These are phyloP conservation scores for Drosophila mojavensis DNA, from an alignment of 1,140 invertebrate genomes.

Conservation along the genomic window DNA sequence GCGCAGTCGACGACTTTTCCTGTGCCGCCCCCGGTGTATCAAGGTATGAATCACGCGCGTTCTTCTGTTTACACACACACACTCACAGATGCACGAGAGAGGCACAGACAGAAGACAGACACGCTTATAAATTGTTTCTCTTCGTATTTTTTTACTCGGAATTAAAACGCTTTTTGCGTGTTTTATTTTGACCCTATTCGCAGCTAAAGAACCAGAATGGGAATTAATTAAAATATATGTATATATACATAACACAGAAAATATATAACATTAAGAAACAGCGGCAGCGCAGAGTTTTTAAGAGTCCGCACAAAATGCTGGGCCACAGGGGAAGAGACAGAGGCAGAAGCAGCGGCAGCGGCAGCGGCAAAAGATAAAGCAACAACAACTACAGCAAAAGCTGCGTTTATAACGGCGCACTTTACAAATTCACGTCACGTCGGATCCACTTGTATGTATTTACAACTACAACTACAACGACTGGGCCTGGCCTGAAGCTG, in stretches of 20 bases:
- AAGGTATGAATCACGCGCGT: constrained; percentile 75
- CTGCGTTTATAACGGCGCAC: constrained; percentile 44
- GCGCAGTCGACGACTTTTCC: constrained; percentile 33
- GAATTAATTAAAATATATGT: constrained; percentile 53
- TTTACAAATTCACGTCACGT: constrained; percentile 76
- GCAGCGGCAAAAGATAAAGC: constrained; percentile 25
- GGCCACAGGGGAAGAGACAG: constrained; percentile 12
- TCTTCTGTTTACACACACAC: constrained; percentile 53
- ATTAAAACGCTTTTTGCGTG: constrained; percentile 63
- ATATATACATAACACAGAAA: constrained; percentile 27
- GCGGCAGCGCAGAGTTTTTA: constrained; percentile 7
- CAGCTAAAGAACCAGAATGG: constrained; percentile 50
- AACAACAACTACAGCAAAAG: constrained; percentile 26
- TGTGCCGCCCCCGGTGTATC: constrained; percentile 33
- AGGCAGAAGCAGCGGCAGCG: constrained; percentile 32
- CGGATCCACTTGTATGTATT: constrained; percentile 22
- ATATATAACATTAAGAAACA: constrained; percentile 10
- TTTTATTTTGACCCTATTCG: constrained; percentile 80
- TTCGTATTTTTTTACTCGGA: constrained; percentile 46
- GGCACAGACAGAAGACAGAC: constrained; percentile 9
- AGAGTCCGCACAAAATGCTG: constrained; percentile 24
- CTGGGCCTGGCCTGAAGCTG: constrained; percentile 36
- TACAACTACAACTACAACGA: constrained; percentile 16
- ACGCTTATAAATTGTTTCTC: constrained; percentile 28
- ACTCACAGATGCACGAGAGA: constrained; percentile 31